phyloP scores from a whole-genome alignment of 2,888 invertebrate genomes.

The Schizaphis graminum region DNA sequence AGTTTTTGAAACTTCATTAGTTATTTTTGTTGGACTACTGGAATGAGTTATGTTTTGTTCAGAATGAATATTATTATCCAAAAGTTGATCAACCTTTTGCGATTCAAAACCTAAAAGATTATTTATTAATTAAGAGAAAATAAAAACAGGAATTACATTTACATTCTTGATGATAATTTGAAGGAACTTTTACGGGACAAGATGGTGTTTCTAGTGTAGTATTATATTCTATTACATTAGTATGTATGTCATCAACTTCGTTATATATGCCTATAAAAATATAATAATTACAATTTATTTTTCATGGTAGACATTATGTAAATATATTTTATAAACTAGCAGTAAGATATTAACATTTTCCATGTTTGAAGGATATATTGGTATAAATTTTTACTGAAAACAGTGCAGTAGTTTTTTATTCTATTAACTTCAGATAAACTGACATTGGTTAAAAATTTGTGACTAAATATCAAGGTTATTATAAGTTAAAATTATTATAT shows the following conservation, averaged over 20 bases:
- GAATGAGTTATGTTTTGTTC: not conserved
- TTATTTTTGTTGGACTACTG: not conserved
- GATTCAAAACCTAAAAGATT: not conserved
- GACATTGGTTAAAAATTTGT: too few relatives aligned
- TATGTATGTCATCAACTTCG: not conserved
- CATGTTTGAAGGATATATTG: too few relatives aligned
- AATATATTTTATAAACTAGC: not conserved
- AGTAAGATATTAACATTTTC: too few relatives aligned
- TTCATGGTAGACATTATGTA: not conserved
- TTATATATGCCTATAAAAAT: not conserved
- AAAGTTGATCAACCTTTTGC: not conserved
- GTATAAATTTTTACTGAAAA: too few relatives aligned
- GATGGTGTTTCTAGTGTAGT: not conserved
- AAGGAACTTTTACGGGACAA: not conserved
- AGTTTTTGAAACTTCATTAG: too few relatives aligned
- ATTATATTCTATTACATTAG: not conserved
- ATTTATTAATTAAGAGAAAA: not conserved
- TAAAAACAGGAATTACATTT: not conserved
- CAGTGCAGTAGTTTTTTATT: too few relatives aligned
- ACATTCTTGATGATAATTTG: not conserved
- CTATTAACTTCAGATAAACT: too few relatives aligned
- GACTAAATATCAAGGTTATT: too few relatives aligned
- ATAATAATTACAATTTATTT: not conserved
- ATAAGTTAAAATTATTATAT: too few relatives aligned
- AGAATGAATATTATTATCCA: not conserved